These are phyloP conservation scores for Baryphthengus martii DNA, from an alignment of 2,113 vertebrate species.

Conservation along the genomic window DNA sequence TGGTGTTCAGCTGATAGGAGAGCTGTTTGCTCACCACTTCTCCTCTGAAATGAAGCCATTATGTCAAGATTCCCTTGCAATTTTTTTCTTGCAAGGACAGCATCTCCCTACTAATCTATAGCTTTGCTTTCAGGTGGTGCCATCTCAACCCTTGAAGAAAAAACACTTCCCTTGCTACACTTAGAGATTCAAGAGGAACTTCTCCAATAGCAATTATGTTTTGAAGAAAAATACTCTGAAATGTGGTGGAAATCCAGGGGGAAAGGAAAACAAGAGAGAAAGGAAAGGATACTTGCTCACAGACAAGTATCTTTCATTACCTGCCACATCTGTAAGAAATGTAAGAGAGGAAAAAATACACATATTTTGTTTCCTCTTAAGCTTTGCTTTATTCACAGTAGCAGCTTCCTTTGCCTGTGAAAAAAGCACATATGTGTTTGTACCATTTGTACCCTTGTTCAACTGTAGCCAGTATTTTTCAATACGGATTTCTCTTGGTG, in stretches of 20 bases:
- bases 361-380: background rate
- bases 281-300: background rate
- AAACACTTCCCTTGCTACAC: background rate
- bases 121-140: background rate
- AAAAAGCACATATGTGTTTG: background rate
- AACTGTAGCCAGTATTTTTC: background rate
- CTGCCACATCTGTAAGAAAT: background rate
- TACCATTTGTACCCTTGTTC: background rate
- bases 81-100: background rate
- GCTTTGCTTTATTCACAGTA: background rate
- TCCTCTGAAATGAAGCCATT: background rate
- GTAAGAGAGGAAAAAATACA: background rate
- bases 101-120: background rate
- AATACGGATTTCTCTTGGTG: background rate
- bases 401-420: background rate
- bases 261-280: rapidly evolving
- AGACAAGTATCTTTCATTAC: background rate
- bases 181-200: background rate
- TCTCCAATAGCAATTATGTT: background rate
- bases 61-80: background rate
- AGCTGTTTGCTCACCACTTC: background rate
- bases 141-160: background rate
- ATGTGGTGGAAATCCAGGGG: background rate
- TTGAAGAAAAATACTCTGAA: background rate
- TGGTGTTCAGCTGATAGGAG: background rate